These are phyloP conservation scores for Bombus polaris DNA, from an alignment of 1,140 invertebrate species.

Conservation along the genomic window DNA sequence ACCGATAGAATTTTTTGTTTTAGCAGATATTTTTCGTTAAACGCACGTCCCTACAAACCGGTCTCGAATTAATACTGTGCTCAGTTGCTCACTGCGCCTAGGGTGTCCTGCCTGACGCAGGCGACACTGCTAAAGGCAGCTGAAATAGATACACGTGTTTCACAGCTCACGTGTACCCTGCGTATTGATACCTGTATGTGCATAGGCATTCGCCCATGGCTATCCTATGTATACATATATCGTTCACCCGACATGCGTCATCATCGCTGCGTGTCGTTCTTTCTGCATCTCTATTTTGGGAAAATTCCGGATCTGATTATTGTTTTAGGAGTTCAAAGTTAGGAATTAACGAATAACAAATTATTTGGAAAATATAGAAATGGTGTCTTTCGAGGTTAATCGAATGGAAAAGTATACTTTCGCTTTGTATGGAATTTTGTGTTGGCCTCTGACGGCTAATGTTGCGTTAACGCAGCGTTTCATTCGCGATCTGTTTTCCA, in stretches of 20 bases:
- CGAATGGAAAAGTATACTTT: not conserved
- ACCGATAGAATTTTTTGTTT: no score
- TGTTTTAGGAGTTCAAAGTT: not conserved
- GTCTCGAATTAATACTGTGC: not conserved
- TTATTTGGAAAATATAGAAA: not conserved
- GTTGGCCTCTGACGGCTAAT: no score
- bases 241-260: slow-evolving; percentile 30
- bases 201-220: not conserved
- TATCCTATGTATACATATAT: not conserved
- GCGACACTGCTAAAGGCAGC: not conserved
- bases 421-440: no score
- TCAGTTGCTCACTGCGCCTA: not conserved
- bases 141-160: slow-evolving; percentile 33
- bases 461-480: no score
- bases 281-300: not conserved
- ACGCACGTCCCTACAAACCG: not conserved
- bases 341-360: not conserved
- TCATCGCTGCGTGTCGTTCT: not conserved
- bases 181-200: slow-evolving; percentile 22
- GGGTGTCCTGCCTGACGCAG: not conserved
- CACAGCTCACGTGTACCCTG: slow-evolving; percentile 27
- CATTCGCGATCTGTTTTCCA: no score
- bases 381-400: not conserved
- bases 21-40: slow-evolving; percentile 8
- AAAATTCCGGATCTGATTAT: not conserved